Conservation (phyloP, 92 coral and sea anemone genomes). For the Epizoanthus rinbou region DNA sequence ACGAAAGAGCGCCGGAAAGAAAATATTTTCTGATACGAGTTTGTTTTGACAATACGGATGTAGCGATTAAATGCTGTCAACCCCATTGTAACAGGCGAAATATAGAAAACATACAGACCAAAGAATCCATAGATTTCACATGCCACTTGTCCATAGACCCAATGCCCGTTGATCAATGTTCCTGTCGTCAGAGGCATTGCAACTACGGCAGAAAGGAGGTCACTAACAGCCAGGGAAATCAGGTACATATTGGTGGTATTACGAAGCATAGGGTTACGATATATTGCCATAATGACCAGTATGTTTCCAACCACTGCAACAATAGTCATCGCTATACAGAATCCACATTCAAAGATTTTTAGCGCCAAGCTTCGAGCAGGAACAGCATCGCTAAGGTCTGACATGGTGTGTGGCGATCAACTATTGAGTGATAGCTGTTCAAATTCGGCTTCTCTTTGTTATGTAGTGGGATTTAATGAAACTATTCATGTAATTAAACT, state of each 20-base stretch:
- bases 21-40: constrained; percentile 38
- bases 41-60: constrained; percentile 39
- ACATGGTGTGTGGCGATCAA: too few relatives aligned
- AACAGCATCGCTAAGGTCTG: too few relatives aligned
- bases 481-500: too few relatives aligned
- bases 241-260: constrained; percentile 45
- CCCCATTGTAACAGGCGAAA: constrained; percentile 41
- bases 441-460: too few relatives aligned
- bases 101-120: constrained; percentile 32
- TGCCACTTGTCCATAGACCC: constrained; percentile 23
- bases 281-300: constrained; percentile 38
- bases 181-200: constrained; percentile 50
- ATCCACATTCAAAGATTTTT: too few relatives aligned
- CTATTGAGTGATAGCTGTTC: too few relatives aligned
- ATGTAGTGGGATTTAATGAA: too few relatives aligned
- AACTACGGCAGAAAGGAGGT: constrained; percentile 44
- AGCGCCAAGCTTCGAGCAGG: too few relatives aligned
- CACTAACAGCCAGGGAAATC: constrained; percentile 40
- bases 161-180: constrained; percentile 36
- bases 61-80: constrained; percentile 49
- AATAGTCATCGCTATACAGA: constrained; percentile 5
- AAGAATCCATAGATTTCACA: constrained; percentile 49
- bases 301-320: constrained; percentile 31
- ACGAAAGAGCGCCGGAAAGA: constrained; percentile 23
- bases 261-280: constrained; percentile 38